These are phyloP conservation scores for Drosophila lacteicornis DNA, from an alignment of 1,140 invertebrate genomes.

Conservation along the genomic window DNA sequence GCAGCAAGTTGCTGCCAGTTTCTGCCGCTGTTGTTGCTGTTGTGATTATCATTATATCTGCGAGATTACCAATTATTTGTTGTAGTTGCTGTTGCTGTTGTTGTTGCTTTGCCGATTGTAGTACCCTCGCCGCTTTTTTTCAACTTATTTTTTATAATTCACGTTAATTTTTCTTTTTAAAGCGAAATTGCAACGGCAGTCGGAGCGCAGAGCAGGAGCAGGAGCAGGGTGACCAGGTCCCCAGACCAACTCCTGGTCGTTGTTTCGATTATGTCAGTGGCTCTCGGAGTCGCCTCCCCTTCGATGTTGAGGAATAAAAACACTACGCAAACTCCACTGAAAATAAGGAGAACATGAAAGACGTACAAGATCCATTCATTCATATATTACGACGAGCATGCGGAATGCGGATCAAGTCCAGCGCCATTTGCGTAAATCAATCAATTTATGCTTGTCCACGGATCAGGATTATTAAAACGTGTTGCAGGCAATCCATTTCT, in stretches of 20 bases:
- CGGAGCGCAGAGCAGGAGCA: conserved; percentile 21
- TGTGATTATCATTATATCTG: conserved; percentile 82
- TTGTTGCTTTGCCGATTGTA: conserved; percentile 25
- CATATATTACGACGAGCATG: conserved; percentile 26
- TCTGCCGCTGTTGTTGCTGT: conserved; percentile 61
- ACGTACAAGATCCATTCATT: conserved; percentile 49
- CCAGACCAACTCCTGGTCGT: conserved; percentile 58
- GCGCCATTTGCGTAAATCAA: conserved; percentile 49
- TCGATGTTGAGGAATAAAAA: conserved; percentile 61
- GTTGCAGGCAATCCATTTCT: neutral
- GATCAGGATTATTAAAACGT: conserved; percentile 8
- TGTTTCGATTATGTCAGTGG: conserved; percentile 81
- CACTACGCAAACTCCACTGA: conserved; percentile 1
- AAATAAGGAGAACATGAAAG: conserved; percentile 21
- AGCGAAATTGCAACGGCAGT: conserved; percentile 67
- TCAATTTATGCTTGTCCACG: conserved; percentile 14
- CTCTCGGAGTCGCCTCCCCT: conserved; percentile 70
- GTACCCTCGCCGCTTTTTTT: conserved; percentile 42
- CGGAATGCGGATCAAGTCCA: conserved; percentile 26
- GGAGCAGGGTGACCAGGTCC: conserved; percentile 28
- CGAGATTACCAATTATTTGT: conserved; percentile 81
- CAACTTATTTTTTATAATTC: conserved; percentile 81
- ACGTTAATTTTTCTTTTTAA: conserved; percentile 82
- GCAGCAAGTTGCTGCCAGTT: conserved; percentile 25
- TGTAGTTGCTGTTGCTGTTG: conserved; percentile 39